Percentiles rank a stretch among this genome's conserved stretches.
phyloP scores from a whole-genome alignment of 1,140 invertebrate genomes.

The Trachymyrmex septentrionalis region DNA sequence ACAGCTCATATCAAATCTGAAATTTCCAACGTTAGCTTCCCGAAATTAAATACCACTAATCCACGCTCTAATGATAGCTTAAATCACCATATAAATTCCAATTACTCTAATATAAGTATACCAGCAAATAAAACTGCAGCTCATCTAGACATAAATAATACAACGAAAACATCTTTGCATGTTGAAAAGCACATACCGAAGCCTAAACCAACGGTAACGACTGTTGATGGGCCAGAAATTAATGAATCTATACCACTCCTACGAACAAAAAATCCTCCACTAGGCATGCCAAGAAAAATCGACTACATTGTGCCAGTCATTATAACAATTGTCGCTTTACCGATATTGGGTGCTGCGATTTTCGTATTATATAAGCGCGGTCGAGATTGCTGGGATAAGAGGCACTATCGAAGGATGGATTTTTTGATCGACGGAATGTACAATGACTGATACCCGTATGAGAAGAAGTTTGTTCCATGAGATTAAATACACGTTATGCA shows the following conservation, averaged over 20 bases:
- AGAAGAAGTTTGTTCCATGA: not conserved
- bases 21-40: not conserved
- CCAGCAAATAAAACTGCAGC: not conserved
- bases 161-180: conserved; percentile 21
- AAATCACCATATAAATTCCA: conserved; percentile 9
- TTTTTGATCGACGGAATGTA: conserved; percentile 94
- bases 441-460: conserved; percentile 87
- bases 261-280: conserved; percentile 70
- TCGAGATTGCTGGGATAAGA: conserved; percentile 91
- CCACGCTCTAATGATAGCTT: not conserved
- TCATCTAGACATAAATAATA: conserved; percentile 1
- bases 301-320: conserved; percentile 90
- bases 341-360: conserved; percentile 88
- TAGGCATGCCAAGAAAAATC: conserved; percentile 83
- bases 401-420: conserved; percentile 93
- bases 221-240: conserved; percentile 75
- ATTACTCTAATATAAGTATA: not conserved
- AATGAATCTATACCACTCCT: conserved; percentile 79
- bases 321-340: conserved; percentile 89
- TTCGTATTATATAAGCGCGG: conserved; percentile 89
- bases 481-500: conserved; percentile 28
- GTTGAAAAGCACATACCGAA: conserved; percentile 81
- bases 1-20: not conserved
- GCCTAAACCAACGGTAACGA: conserved; percentile 83
- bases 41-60: conserved; percentile 26